A percentile compares a stretch with the other conserved stretches of the same genome.
These are phyloP conservation scores for Oriolus oriolus DNA, from an alignment of 2,113 vertebrate genomes.

Conservation along the genomic window DNA sequence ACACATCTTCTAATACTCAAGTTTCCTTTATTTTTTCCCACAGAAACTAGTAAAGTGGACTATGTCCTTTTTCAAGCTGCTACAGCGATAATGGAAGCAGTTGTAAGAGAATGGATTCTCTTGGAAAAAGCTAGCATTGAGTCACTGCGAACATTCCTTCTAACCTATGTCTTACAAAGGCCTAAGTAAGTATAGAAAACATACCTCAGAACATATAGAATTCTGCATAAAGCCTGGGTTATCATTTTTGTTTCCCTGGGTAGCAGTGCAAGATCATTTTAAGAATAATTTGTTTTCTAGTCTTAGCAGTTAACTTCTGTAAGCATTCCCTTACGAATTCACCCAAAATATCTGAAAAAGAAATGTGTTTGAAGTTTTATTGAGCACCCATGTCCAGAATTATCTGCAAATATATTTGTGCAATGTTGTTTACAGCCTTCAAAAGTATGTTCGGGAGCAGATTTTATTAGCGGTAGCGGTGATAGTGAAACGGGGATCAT, in stretches of 20 bases:
- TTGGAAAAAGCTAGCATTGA: conserved; percentile 95
- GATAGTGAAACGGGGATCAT: conserved; percentile 94
- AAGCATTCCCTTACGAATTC: not conserved
- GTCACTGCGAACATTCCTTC: conserved; percentile 94
- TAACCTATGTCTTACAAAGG: conserved; percentile 97
- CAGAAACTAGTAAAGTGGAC: conserved; percentile 99
- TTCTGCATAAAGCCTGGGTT: not conserved
- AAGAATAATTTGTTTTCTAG: not conserved
- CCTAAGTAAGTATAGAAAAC: conserved; percentile 84
- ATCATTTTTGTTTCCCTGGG: not conserved
- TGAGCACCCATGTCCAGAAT: not conserved
- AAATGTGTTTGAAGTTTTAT: not conserved
- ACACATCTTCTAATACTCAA: not conserved
- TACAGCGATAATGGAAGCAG: conserved; percentile 97
- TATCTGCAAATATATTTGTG: not conserved
- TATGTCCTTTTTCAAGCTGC: conserved; percentile 99
- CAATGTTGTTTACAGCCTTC: conserved; percentile 81
- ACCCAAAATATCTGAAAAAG: not conserved
- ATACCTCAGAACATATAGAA: not conserved
- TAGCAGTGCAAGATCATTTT: not conserved
- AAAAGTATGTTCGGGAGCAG: conserved; percentile 98
- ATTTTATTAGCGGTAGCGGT: conserved; percentile 95
- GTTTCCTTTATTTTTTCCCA: conserved; percentile 11
- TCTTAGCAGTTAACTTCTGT: not conserved
- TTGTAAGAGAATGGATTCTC: conserved; percentile 96